Conservation (phyloP, 2,797 vertebrate species). For the Zenarchopterus dispar region DNA sequence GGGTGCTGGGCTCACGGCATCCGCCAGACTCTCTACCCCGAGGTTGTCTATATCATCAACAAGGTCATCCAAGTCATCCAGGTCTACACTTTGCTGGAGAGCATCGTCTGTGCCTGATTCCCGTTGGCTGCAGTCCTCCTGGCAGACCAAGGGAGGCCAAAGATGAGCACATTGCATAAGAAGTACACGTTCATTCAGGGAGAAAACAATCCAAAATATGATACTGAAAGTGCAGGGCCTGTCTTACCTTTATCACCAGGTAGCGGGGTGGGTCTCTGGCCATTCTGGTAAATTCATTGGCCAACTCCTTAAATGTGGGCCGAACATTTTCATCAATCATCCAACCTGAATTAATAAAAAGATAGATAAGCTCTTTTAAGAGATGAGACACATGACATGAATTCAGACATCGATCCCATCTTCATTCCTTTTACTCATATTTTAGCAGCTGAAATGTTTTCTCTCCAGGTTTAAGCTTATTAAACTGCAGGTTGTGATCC, state of each 20-base stretch:
- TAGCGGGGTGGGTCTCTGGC: conserved; percentile 94
- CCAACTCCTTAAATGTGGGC: conserved; percentile 96
- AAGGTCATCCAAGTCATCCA: conserved; percentile 82
- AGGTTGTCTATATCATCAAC: conserved; percentile 76
- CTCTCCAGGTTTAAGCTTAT: too few relatives aligned
- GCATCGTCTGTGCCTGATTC: conserved; percentile 78
- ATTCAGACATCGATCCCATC: too few relatives aligned
- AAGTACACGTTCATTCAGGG: not conserved
- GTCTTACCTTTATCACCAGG: conserved; percentile 91
- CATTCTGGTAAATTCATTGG: conserved; percentile 95
- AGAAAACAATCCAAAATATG: too few relatives aligned
- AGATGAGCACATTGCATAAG: not conserved
- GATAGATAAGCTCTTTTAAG: not conserved
- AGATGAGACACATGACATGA: too few relatives aligned
- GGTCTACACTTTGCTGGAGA: conserved; percentile 82
- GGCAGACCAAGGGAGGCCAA: conserved; percentile 18
- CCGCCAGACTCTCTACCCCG: conserved; percentile 56
- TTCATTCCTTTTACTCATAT: too few relatives aligned
- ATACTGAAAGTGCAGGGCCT: not conserved
- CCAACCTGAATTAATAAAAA: conserved; percentile 84
- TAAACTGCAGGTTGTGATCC: too few relatives aligned
- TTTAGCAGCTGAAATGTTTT: too few relatives aligned
- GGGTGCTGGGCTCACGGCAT: conserved; percentile 50
- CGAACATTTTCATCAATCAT: conserved; percentile 98
- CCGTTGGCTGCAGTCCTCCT: conserved; percentile 74